phyloP scores from a whole-genome alignment of 2,113 vertebrate species.

The Stegostoma tigrinum region DNA sequence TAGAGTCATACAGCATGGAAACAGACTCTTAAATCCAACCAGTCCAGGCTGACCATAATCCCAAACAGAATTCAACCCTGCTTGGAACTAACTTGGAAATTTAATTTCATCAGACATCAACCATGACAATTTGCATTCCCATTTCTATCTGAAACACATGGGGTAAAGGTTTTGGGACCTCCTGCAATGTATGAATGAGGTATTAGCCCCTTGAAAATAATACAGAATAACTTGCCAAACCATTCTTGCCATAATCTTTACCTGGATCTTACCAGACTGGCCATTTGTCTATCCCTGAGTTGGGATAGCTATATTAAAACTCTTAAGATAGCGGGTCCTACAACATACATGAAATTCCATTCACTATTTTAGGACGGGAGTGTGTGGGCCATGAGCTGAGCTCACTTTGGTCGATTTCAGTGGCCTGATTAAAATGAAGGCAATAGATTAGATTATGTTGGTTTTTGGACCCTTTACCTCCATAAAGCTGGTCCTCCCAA shows the following conservation, averaged over 20 bases:
- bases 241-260: background rate
- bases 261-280: background rate
- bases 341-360: background rate
- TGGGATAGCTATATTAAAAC: background rate
- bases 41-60: no score
- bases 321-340: background rate
- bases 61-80: background rate
- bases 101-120: background rate
- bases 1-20: no score
- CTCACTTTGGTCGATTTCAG: background rate
- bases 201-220: background rate
- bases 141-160: background rate
- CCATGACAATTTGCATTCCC: background rate
- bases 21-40: no score
- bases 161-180: background rate
- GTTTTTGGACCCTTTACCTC: background rate
- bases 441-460: background rate
- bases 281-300: background rate
- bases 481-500: no score
- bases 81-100: background rate
- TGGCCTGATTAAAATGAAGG: background rate
- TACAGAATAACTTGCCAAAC: background rate
- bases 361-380: background rate
- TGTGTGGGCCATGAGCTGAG: background rate
- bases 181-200: background rate